Conservation (phyloP, 1,140 invertebrate species). For the Aphaenogaster rudis region DNA sequence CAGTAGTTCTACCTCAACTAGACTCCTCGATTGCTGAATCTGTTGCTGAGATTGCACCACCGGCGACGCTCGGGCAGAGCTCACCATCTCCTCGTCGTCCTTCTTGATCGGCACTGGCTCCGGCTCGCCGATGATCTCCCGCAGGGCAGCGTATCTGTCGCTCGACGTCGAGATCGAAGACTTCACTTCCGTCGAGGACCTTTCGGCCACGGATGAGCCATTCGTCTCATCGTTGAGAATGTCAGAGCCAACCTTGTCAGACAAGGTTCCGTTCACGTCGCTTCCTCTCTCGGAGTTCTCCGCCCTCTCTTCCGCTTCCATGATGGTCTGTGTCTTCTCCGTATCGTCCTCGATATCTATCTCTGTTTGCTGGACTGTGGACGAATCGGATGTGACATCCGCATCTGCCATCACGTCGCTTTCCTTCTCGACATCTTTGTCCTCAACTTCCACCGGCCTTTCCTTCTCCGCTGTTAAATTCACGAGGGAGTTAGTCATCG, state of each 20-base stretch:
- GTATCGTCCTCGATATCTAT: constrained; percentile 62
- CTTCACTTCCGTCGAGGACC: constrained; percentile 77
- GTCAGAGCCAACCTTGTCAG: constrained; percentile 59
- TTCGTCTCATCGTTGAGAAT: constrained; percentile 72
- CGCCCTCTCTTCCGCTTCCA: constrained; percentile 27
- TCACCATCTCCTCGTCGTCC: constrained; percentile 66
- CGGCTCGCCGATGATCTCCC: constrained; percentile 83
- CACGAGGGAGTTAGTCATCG: constrained; percentile 26
- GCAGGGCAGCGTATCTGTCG: constrained; percentile 83
- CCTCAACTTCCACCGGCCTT: constrained; percentile 43
- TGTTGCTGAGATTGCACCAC: constrained; percentile 50
- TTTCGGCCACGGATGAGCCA: constrained; percentile 70
- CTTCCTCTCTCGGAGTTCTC: constrained; percentile 63
- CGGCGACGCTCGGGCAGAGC: constrained; percentile 58
- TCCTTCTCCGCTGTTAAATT: constrained; percentile 34
- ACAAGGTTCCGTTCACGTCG: constrained; percentile 56
- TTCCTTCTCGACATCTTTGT: constrained; percentile 31
- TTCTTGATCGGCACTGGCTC: constrained; percentile 70
- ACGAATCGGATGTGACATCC: constrained; percentile 43
- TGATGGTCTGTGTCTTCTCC: constrained; percentile 45
- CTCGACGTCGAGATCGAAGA: constrained; percentile 79
- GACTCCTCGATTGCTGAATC: constrained; percentile 55
- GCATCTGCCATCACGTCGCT: constrained; percentile 21
- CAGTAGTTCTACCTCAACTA: constrained; percentile 81
- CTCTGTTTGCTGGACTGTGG: constrained; percentile 29